Evolutionary conservation across 2,113 vertebrate species (phyloP).

Genomic region (Phrynocephalus versicolor): DNA sequence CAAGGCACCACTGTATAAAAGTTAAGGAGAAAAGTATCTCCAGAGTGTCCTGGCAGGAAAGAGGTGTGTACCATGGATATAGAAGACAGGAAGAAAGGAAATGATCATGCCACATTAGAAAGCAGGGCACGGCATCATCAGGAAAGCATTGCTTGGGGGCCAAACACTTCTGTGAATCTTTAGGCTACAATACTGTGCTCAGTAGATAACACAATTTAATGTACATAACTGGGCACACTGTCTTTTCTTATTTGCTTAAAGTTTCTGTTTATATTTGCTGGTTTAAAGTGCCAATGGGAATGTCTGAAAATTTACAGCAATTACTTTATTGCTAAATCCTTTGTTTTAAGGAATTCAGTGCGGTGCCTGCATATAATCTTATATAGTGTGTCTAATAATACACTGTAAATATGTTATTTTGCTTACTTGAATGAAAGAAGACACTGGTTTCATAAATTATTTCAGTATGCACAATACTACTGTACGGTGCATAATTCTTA

Average conservation of each 20-base stretch:
- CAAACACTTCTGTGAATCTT: background rate
- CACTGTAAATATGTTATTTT: accelerated
- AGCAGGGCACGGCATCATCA: background rate
- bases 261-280: background rate
- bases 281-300: background rate
- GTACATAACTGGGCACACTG: background rate
- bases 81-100: too few species aligned
- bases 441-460: background rate
- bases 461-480: background rate
- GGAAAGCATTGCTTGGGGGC: background rate
- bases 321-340: background rate
- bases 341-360: slow-evolving; percentile 5
- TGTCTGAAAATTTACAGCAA: background rate
- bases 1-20: background rate
- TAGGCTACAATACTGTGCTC: background rate
- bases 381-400: background rate
- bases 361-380: slow-evolving; percentile 1
- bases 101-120: background rate
- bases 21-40: background rate
- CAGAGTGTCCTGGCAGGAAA: background rate
- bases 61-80: background rate
- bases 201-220: background rate
- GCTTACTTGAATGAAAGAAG: background rate
- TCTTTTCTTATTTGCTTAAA: background rate
- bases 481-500: slow-evolving; percentile 15